A percentile compares a stretch with the other conserved stretches of the same genome.
These are phyloP conservation scores for Spheniscus humboldti DNA, from an alignment of 2,797 vertebrate species.

Conservation along the genomic window DNA sequence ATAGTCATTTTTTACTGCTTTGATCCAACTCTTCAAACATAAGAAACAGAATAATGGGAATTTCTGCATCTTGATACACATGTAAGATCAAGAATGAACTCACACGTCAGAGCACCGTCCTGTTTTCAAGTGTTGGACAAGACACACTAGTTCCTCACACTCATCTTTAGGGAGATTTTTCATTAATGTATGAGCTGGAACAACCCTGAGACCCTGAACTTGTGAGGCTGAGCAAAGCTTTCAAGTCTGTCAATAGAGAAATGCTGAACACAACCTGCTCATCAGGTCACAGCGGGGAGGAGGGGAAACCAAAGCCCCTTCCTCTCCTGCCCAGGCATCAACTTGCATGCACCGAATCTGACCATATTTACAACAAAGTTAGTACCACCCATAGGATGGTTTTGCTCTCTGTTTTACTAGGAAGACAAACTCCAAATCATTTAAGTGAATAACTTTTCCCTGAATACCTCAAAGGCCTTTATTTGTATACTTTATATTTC, in stretches of 20 bases:
- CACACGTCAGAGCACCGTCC: accelerated
- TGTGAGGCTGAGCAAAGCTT: neutral
- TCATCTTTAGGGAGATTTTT: neutral
- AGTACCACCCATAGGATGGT: accelerated
- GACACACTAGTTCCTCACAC: accelerated
- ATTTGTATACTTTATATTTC: no score
- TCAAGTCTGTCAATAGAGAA: neutral
- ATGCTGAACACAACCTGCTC: no score
- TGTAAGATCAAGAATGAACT: accelerated
- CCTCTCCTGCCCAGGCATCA: neutral
- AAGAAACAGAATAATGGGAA: neutral
- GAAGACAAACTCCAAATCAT: neutral
- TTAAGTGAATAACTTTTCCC: neutral
- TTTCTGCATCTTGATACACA: neutral
- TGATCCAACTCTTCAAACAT: neutral
- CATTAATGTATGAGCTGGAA: neutral
- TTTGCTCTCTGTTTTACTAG: neutral
- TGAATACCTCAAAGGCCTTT: neutral
- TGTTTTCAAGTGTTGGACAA: neutral
- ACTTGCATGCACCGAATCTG: accelerated
- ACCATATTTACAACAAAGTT: accelerated
- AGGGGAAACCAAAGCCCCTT: neutral
- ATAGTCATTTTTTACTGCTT: neutral
- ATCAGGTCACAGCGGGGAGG: neutral
- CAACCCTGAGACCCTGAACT: neutral